Conservation (phyloP, 2,797 vertebrate species). For the Xerus rutilus region DNA sequence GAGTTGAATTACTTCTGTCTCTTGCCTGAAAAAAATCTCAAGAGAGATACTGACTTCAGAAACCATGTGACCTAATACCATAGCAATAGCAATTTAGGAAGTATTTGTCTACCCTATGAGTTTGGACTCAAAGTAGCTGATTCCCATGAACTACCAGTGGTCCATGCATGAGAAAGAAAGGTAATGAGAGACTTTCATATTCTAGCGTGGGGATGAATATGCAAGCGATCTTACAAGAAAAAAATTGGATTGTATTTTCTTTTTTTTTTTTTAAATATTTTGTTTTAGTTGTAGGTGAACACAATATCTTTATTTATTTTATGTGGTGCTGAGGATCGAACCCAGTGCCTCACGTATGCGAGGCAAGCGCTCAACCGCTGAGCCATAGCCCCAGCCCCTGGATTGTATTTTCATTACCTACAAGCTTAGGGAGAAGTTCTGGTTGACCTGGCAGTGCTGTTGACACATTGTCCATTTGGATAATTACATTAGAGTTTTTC, state of each 20-base stretch:
- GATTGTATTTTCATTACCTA: not conserved
- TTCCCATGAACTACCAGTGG: not conserved
- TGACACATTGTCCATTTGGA: not conserved
- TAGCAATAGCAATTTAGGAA: not conserved
- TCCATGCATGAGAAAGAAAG: not conserved
- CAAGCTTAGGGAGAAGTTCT: not conserved
- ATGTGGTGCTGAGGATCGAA: too few species aligned
- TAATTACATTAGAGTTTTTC: not conserved
- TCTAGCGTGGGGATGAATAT: not conserved
- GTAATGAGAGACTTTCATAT: not conserved
- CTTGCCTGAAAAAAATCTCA: not conserved
- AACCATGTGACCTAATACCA: not conserved
- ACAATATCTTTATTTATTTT: too few species aligned
- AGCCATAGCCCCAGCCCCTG: too few species aligned
- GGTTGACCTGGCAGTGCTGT: not conserved
- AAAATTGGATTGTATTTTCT: conserved; percentile 4
- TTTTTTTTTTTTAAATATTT: too few species aligned
- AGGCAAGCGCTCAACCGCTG: too few species aligned
- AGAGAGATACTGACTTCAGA: not conserved
- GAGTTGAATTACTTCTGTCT: not conserved
- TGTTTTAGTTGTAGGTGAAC: too few species aligned
- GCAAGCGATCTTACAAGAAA: not conserved
- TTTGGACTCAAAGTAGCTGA: not conserved
- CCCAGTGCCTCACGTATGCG: too few species aligned
- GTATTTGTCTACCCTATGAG: not conserved